A percentile compares a stretch with the other conserved stretches of the same genome.
These are phyloP conservation scores for Nylanderia fulva DNA, from an alignment of 1,140 invertebrate species.

Conservation along the genomic window DNA sequence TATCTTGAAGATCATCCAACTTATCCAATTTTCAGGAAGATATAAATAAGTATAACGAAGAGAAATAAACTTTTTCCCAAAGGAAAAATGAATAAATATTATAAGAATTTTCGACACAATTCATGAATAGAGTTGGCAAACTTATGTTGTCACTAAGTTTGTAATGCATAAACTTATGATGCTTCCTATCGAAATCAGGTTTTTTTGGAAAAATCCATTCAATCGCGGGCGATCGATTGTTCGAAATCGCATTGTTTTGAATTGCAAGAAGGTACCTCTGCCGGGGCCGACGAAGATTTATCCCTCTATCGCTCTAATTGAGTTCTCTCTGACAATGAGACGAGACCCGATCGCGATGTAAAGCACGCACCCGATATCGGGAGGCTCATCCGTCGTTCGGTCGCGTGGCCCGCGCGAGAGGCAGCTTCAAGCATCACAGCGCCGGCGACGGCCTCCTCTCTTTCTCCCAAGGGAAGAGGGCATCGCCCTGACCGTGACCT, in stretches of 20 bases:
- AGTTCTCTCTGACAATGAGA: constrained; percentile 9
- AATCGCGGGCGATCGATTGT: constrained; percentile 24
- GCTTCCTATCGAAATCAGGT: constrained; percentile 1
- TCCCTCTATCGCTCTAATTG: constrained; percentile 33
- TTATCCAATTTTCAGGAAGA: neutral
- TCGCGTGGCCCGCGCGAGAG: constrained; percentile 47
- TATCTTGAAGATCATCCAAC: no score
- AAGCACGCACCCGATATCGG: constrained; percentile 18
- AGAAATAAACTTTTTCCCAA: no score
- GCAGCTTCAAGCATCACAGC: constrained; percentile 31
- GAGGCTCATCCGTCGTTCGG: constrained; percentile 9
- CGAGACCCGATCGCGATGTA: constrained; percentile 38
- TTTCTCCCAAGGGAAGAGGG: constrained; percentile 79
- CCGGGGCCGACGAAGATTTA: constrained; percentile 30
- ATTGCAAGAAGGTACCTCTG: neutral
- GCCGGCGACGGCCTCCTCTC: constrained; percentile 59
- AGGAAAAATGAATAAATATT: no score
- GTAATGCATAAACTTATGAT: neutral
- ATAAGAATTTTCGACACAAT: no score
- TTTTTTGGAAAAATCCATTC: neutral
- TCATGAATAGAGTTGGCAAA: neutral
- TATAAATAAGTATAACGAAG: neutral
- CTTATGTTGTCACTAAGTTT: neutral
- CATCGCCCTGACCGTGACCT: constrained; percentile 86
- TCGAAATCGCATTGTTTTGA: neutral